Evolutionary conservation across 2,888 invertebrate species (phyloP), one percentile per base, ranked within the genome.

Genomic region (Drosophila diplacantha): DNA sequence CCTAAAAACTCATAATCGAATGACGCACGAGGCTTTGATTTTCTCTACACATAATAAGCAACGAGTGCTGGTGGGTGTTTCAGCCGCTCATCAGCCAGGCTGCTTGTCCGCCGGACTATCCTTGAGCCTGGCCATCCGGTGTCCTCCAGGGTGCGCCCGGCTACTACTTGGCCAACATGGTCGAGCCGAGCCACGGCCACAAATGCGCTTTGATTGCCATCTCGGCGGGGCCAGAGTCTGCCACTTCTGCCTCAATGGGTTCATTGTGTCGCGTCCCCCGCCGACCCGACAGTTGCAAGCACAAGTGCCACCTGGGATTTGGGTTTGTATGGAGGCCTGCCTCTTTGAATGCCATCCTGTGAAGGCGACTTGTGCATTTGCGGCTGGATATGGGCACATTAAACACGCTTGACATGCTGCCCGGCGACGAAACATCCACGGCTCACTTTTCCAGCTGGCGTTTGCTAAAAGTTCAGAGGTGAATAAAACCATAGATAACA

Each of bases 381-480:
- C 37, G 46, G 32, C 16, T 41, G 51, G 64, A 63, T 43, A 38
- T 58, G 62, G 53, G 54, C 29, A 61, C 69, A 77, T 78, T 77
- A 78, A 57, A 64, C 58, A 83, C 75, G 81, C 79, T 75, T 67
- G 75, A 71, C 69, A 74, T 69, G 71, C 61, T 69, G 61, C 68
- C 64, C 56, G 60, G 63, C 72, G 50, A 39, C 62, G 46, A 44
- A 39, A 62, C 34, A 46, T 59, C 49, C 66, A 59, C 49, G 37
- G 47, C 43, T 51, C 34, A 39, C 64, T 57, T 66, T 72, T 72
- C 49, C 60, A 32, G 60, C 66, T 60, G 52, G 39, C 71, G 67
- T 74, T 63, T 73, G 82, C 76, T 60, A 62, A 78, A 79, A 79
- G 78, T 83, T 83, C 79, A 78, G 68, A 78, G 78, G 75, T 78